Evolutionary conservation across 1,140 invertebrate genomes (phyloP).

Genomic region (Drosophila yakuba): DNA sequence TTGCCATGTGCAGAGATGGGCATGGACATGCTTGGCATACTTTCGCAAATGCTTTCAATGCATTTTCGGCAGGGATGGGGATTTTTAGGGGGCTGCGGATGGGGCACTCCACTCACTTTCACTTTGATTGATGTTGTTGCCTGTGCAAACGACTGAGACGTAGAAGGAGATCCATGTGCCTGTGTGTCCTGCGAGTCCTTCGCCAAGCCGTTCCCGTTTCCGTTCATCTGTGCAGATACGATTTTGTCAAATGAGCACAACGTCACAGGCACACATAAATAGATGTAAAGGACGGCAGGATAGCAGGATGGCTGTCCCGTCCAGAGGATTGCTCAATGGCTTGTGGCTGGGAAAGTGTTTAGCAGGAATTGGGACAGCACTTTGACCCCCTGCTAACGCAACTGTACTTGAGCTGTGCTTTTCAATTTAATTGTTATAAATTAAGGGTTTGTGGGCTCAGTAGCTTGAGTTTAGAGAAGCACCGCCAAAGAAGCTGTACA

Average conservation of each 20-base stretch:
- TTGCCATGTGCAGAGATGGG: constrained; percentile 13
- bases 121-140: constrained; percentile 71
- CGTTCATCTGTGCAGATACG: constrained; percentile 13
- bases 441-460: background rate
- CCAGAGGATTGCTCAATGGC: constrained; percentile 45
- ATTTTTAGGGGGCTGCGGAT: background rate
- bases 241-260: constrained; percentile 49
- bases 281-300: constrained; percentile 5
- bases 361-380: constrained; percentile 48
- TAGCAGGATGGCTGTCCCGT: constrained; percentile 7
- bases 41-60: constrained; percentile 65
- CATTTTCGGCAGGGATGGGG: constrained; percentile 38
- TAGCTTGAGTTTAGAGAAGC: background rate
- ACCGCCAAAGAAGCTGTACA: too few relatives aligned
- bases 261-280: constrained; percentile 17
- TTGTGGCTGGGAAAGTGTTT: constrained; percentile 17
- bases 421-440: constrained; percentile 18
- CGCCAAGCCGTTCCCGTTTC: background rate
- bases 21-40: constrained; percentile 56
- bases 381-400: constrained; percentile 55
- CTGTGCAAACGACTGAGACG: constrained; percentile 51
- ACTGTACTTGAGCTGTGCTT: constrained; percentile 16
- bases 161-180: background rate
- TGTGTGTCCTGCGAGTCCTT: constrained; percentile 6
- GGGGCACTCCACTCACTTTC: constrained; percentile 52